phyloP scores from a whole-genome alignment of 2,888 invertebrate species.

The Orchestes rusci region DNA sequence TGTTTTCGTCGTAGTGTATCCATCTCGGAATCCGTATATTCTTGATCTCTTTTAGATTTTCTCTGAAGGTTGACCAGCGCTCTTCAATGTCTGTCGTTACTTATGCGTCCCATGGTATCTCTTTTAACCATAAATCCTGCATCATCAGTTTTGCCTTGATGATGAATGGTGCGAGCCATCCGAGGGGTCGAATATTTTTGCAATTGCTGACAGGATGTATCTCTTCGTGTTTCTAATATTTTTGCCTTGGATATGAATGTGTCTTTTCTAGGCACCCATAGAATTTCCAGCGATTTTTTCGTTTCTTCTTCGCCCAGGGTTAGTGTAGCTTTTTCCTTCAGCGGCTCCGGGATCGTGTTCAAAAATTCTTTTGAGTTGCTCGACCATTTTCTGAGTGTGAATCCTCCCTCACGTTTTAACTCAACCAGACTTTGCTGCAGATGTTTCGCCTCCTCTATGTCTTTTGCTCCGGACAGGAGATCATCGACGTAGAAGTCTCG shows the following conservation, averaged over 20 bases:
- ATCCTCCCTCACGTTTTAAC: neutral
- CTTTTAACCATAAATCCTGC: too few species aligned
- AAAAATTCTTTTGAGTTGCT: slow-evolving; percentile 4
- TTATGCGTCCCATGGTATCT: neutral
- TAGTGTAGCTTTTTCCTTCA: slow-evolving; percentile 1
- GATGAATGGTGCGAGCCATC: too few species aligned
- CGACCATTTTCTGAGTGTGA: slow-evolving; percentile 3
- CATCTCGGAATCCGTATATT: neutral
- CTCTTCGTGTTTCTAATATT: neutral
- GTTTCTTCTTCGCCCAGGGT: neutral
- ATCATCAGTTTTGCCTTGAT: too few species aligned
- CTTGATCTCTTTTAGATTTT: neutral
- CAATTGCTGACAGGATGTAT: too few species aligned
- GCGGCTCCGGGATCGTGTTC: neutral
- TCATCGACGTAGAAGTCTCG: slow-evolving; percentile 3
- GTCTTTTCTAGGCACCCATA: neutral
- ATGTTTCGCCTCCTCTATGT: neutral
- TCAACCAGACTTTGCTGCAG: neutral
- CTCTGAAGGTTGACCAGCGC: neutral
- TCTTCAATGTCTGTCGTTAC: neutral
- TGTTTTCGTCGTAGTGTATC: neutral
- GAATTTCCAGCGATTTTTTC: neutral
- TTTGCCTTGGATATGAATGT: neutral
- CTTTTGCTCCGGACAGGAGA: neutral
- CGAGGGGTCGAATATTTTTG: too few species aligned